Percentiles rank a stretch among this genome's conserved stretches.
Evolutionary conservation across 2,888 invertebrate genomes (phyloP).

Genomic region (Philaethria dido): DNA sequence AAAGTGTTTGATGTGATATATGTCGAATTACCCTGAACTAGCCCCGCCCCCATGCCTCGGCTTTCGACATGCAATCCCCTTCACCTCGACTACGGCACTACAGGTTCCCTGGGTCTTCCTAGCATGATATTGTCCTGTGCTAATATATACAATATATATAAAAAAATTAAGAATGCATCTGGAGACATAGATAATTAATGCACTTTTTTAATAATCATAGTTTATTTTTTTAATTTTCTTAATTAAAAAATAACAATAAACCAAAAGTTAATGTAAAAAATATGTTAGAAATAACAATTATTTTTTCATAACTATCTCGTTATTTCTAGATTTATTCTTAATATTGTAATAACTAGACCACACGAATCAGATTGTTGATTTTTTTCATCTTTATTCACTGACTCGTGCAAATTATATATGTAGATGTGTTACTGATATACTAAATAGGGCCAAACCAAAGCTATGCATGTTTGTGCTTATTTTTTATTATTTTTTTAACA

Average conservation of each 20-base stretch:
- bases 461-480: neutral
- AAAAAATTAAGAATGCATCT: constrained; percentile 2
- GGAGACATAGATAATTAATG: neutral
- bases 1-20: constrained; percentile 82
- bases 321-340: constrained; percentile 6
- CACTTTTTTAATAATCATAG: too few species aligned
- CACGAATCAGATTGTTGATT: neutral
- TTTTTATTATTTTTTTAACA: neutral
- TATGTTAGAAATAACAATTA: too few species aligned
- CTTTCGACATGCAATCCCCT: constrained; percentile 88
- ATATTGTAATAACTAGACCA: neutral
- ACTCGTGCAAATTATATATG: neutral
- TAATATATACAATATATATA: constrained; percentile 37
- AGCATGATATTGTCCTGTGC: constrained; percentile 59
- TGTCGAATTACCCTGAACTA: constrained; percentile 74
- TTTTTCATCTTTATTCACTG: neutral
- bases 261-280: too few species aligned
- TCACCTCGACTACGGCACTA: constrained; percentile 90
- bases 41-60: constrained; percentile 84
- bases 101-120: constrained; percentile 84
- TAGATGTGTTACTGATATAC: neutral
- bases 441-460: neutral
- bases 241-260: too few species aligned
- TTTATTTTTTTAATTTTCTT: too few species aligned
- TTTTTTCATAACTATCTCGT: neutral